These are phyloP conservation scores for Drosophila rhopaloa DNA, from an alignment of 1,140 invertebrate species.

Conservation along the genomic window DNA sequence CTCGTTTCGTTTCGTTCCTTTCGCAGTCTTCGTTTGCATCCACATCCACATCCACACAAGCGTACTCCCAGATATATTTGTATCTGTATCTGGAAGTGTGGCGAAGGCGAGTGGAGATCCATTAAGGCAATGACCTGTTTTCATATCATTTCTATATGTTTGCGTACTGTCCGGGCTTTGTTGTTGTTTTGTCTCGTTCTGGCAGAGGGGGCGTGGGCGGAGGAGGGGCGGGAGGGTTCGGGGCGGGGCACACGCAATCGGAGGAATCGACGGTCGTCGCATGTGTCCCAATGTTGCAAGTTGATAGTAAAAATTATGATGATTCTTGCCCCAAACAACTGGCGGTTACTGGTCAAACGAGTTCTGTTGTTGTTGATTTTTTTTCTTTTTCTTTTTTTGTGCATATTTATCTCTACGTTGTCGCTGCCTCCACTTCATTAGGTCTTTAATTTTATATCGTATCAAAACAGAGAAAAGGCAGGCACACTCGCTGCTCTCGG, in stretches of 20 bases:
- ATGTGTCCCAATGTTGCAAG: constrained; percentile 79
- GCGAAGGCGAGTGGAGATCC: constrained; percentile 64
- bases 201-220: constrained; percentile 58
- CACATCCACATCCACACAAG: constrained; percentile 34
- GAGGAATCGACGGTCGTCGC: constrained; percentile 47
- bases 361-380: constrained; percentile 51
- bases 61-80: constrained; percentile 10
- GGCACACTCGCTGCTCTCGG: constrained; percentile 16
- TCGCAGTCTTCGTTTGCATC: constrained; percentile 67
- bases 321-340: constrained; percentile 76
- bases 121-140: constrained; percentile 84
- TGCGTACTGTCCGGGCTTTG: constrained; percentile 25
- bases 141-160: constrained; percentile 72
- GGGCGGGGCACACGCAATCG: constrained; percentile 72
- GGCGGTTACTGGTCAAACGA: constrained; percentile 74
- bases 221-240: neutral
- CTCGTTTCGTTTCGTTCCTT: constrained; percentile 44
- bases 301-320: constrained; percentile 83
- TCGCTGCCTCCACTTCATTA: constrained; percentile 80
- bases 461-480: constrained; percentile 74
- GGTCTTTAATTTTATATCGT: constrained; percentile 82
- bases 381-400: constrained; percentile 35
- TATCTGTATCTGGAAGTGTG: constrained; percentile 40
- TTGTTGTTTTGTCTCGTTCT: constrained; percentile 78
- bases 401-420: constrained; percentile 79